These are phyloP conservation scores for Marasmarcha lunaedactyla DNA, from an alignment of 2,888 invertebrate species.

Conservation along the genomic window DNA sequence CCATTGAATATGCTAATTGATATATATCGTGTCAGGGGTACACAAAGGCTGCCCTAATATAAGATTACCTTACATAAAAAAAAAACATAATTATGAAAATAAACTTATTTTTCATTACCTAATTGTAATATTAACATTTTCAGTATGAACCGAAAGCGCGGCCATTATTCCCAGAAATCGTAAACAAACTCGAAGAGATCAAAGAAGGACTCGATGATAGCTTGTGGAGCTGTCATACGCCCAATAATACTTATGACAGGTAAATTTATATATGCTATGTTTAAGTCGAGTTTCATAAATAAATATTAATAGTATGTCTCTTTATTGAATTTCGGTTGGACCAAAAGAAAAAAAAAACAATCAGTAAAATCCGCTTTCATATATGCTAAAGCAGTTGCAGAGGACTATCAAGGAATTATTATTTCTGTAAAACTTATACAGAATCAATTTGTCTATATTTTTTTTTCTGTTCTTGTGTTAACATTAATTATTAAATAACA, in stretches of 20 bases:
- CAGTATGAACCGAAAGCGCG: slow-evolving; percentile 91
- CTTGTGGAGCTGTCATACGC: slow-evolving; percentile 25
- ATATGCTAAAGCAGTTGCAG: no score
- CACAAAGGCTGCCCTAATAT: no score
- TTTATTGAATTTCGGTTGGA: background rate
- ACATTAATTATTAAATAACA: no score
- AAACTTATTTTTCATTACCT: no score
- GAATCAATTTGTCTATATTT: background rate
- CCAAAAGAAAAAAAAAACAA: no score
- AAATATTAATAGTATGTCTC: background rate
- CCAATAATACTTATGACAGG: slow-evolving; percentile 39
- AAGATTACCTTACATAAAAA: no score
- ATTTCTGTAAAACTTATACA: background rate
- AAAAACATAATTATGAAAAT: no score
- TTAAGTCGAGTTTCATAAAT: background rate
- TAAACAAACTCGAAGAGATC: slow-evolving; percentile 73
- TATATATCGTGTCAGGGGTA: no score
- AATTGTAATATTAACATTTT: no score
- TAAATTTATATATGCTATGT: slow-evolving; percentile 18
- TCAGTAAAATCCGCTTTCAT: no score
- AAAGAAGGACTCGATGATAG: slow-evolving; percentile 65
- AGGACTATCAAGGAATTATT: no score
- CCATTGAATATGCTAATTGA: no score
- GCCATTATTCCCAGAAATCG: slow-evolving; percentile 88
- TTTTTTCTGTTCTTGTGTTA: background rate